Percentiles rank a stretch among this genome's conserved stretches.
Evolutionary conservation across 2,113 vertebrate species (phyloP).

Genomic region (Tetrax tetrax): DNA sequence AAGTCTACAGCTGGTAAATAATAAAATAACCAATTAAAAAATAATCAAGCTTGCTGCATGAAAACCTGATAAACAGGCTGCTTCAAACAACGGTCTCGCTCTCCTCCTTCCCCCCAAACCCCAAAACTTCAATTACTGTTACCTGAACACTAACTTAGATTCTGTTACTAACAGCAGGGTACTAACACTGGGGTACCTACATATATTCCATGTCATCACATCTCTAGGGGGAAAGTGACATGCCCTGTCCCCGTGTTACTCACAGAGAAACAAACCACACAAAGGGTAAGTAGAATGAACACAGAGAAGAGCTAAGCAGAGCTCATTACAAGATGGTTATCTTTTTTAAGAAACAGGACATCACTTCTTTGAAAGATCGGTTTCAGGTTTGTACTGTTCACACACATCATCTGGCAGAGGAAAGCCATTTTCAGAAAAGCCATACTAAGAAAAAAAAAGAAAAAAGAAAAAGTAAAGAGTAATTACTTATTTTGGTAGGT

Average conservation of each 20-base stretch:
- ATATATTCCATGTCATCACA: neutral
- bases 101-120: neutral
- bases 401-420: neutral
- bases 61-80: neutral
- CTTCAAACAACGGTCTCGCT: neutral
- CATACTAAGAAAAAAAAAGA: neutral
- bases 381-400: neutral
- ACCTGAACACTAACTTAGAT: neutral
- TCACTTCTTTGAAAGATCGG: neutral
- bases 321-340: neutral
- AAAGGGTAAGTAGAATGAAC: neutral
- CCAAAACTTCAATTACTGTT: neutral
- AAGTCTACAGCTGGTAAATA: neutral
- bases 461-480: neutral
- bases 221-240: neutral
- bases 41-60: neutral
- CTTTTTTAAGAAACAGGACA: neutral
- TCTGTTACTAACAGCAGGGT: neutral
- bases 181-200: neutral
- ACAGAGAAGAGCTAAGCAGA: neutral
- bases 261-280: neutral
- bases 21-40: neutral
- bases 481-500: constrained; percentile 91
- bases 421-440: neutral
- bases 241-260: neutral